Evolutionary conservation across 2,888 invertebrate species (phyloP), one percentile per base, ranked within the genome.

Genomic region (Antitype chi): DNA sequence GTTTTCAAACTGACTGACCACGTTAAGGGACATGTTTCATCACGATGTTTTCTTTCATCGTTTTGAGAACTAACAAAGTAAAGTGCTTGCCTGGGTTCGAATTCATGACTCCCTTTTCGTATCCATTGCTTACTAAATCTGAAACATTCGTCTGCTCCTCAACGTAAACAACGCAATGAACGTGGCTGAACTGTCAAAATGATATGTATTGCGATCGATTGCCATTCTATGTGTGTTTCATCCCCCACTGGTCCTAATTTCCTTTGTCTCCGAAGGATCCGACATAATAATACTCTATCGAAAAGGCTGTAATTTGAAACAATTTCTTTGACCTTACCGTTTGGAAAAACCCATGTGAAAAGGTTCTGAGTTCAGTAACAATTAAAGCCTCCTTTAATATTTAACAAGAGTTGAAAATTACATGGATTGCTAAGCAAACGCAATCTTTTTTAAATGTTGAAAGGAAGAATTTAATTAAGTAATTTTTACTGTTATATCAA

Each of bases 361-460:
- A 66, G 38, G 23, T 28, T 68, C 47, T 59, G 59, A 47, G 53
- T 81, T 66, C n/a, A 38, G 38, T 3, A 78, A 79, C 68, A 81
- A 83, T 82, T 78, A 82, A 68, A 53, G 25, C 53, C n/a, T 43
- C 17, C 32, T 49, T 79, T 69, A 72, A 81, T 82, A 77, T 70
- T 81, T 72, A 72, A 81, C 53, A 49, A 55, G 59, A 59, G 53
- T 47, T 82, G 49, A 47, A 68, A 68, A 79, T 72, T 59, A 69
- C n/a, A 60, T 47, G 43, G 47, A 69, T 70, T 69, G 64, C 25
- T 72, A 47, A 79, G 79, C 60, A 69, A 72, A 69, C 55, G 13
- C 17, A 43, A 38, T 55, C 15, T 72, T 72, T 69, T 72, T 68
- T 47, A 5, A 52, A 23, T 13, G 25, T 57, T 52, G 38, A 60